Conservation (phyloP, 1,140 invertebrate species). For the Sarcophaga peregrina region DNA sequence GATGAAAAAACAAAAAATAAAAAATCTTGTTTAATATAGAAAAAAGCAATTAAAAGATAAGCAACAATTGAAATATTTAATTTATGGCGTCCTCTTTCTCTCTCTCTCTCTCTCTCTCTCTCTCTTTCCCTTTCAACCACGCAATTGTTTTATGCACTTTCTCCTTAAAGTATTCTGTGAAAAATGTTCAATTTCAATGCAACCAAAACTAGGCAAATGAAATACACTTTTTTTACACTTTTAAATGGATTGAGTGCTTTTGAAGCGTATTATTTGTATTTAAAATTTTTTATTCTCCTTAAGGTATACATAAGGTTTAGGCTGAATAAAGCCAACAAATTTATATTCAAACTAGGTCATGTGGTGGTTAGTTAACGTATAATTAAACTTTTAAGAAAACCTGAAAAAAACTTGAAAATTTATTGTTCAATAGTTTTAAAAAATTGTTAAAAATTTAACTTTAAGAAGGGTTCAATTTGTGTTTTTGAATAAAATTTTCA, state of each 20-base stretch:
- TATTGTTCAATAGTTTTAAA: neutral
- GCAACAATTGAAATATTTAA: conserved; percentile 6
- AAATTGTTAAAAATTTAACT: too few relatives aligned
- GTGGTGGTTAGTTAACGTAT: neutral
- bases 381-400: neutral
- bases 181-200: conserved; percentile 11
- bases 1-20: too few relatives aligned
- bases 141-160: neutral
- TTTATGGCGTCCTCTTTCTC: too few relatives aligned
- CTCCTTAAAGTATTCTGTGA: neutral
- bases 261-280: neutral
- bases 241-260: neutral
- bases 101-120: too few relatives aligned
- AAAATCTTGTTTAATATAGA: neutral
- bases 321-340: neutral
- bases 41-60: conserved; percentile 27
- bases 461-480: too few relatives aligned
- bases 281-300: neutral
- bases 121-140: neutral
- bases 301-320: neutral
- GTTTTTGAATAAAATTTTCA: too few relatives aligned
- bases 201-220: neutral
- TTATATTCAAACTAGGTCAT: neutral
- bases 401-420: neutral
- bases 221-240: neutral